Evolutionary conservation across 2,113 vertebrate genomes (phyloP), one percentile per base, ranked within the genome.

Genomic region (Chionis minor): DNA sequence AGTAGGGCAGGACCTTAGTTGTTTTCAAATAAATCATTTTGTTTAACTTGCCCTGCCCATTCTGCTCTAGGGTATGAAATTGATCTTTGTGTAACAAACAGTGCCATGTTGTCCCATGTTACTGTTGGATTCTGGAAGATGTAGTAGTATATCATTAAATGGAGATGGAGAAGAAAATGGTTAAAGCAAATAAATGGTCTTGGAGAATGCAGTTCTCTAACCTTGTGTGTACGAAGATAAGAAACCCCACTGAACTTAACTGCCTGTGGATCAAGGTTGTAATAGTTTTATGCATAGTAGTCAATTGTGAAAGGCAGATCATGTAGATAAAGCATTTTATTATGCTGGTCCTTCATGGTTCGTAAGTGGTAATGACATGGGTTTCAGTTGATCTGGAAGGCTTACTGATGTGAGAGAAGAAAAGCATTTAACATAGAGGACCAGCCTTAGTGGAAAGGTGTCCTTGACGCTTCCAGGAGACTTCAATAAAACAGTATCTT

Each of bases 221-320:
- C 12, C 6, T 51, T 35, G 3, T 30, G 8, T 2, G 0, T 55
- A n/a, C 3, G 8, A 38, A 51, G 7, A 6, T 18, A 22, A 20
- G 40, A 67, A 59, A 11, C 8, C 6, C 4, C 7, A 5, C 27
- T 92, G 69, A 84, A 20, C 16, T 32, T 15, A 18, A 70, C 11
- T 86, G 19, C 9, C 12, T 22, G 19, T 73, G 45, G 28, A 15
- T 84, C 19, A 62, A 21, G 19, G 32, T 14, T 70, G 8, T 77
- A 49, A 7, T 44, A 61, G 65, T 71, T 89, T 45, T 22, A 35
- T 63, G 17, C 4, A 6, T n/a, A 75, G 44, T 42, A 70, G 23
- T 47, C 23, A 38, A 2, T 23, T 69, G 58, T 51, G 33, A 55
- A 63, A 83, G 19, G 32, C 24, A 86, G 38, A 10, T 52, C 2